Evolutionary conservation across 2,888 invertebrate genomes (phyloP).

Genomic region (Glyphotaelius pellucidus): DNA sequence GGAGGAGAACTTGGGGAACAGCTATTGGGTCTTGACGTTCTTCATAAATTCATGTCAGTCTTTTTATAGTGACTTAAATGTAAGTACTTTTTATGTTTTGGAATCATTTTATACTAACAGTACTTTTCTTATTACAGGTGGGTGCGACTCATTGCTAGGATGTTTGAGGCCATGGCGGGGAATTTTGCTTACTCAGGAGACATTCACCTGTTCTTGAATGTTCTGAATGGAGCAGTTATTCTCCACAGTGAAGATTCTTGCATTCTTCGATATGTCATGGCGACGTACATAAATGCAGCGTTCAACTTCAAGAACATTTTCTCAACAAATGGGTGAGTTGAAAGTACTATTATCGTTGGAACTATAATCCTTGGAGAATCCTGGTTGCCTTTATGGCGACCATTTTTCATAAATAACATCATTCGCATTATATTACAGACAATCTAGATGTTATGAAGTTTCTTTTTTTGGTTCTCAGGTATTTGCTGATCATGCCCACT

Average conservation of each 20-base stretch:
- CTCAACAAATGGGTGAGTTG: constrained; percentile 91
- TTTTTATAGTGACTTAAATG: not conserved
- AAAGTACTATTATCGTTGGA: not conserved
- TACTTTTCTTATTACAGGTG: constrained; percentile 76
- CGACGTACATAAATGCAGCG: constrained; percentile 97
- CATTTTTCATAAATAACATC: no score
- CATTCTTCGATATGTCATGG: constrained; percentile 96
- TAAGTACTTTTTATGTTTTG: not conserved
- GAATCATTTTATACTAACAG: not conserved
- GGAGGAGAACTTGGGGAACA: constrained; percentile 94
- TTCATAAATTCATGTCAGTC: constrained; percentile 94
- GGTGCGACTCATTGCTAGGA: constrained; percentile 95
- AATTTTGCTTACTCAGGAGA: constrained; percentile 98
- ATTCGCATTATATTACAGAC: not conserved
- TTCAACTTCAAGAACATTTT: constrained; percentile 99
- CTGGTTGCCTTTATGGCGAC: not conserved
- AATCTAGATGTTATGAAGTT: not conserved
- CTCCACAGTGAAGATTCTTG: constrained; percentile 98
- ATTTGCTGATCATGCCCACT: constrained; percentile 98
- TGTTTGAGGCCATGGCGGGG: constrained; percentile 99
- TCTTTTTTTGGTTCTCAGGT: constrained; percentile 77
- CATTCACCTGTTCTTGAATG: constrained; percentile 97
- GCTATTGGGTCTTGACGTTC: constrained; percentile 93
- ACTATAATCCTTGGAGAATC: no score
- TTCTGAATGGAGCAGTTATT: constrained; percentile 96